A percentile compares a stretch with the other conserved stretches of the same genome.
phyloP scores from a whole-genome alignment of 30 jellyfish, hydroid and myxozoan genomes.

The Turritopsis rubra region DNA sequence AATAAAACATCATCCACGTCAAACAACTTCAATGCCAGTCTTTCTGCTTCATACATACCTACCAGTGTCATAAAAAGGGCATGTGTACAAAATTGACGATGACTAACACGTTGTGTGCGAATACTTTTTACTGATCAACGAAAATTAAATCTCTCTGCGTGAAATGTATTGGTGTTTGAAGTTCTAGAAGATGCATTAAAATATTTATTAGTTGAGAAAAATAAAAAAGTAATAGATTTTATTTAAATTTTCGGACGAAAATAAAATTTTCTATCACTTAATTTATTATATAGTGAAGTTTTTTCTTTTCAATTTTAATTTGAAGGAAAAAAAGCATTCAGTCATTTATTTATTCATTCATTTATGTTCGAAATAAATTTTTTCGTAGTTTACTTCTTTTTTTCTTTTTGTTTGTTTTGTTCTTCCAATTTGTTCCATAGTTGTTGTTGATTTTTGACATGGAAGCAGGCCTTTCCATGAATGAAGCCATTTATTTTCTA shows the following conservation, averaged over 20 bases:
- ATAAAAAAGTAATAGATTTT: neutral
- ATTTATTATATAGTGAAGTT: neutral
- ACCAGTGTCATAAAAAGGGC: too few species aligned
- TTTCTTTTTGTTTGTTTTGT: too few species aligned
- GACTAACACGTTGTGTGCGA: neutral
- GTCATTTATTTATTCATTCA: too few species aligned
- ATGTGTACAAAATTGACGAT: neutral
- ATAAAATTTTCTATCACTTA: neutral
- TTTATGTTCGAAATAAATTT: neutral
- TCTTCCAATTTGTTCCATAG: too few species aligned
- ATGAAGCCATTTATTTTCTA: too few species aligned
- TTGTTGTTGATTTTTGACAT: too few species aligned
- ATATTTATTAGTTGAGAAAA: neutral
- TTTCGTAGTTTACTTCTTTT: neutral
- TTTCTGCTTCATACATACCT: too few species aligned
- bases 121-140: neutral
- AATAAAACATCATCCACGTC: neutral
- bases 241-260: neutral
- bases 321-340: neutral
- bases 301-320: neutral
- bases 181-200: neutral
- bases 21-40: neutral
- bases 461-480: too few species aligned
- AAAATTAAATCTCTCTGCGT: neutral
- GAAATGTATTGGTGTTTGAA: neutral